These are phyloP conservation scores for Brienomyrus longianalis DNA, from an alignment of 2,113 vertebrate genomes.

Conservation along the genomic window DNA sequence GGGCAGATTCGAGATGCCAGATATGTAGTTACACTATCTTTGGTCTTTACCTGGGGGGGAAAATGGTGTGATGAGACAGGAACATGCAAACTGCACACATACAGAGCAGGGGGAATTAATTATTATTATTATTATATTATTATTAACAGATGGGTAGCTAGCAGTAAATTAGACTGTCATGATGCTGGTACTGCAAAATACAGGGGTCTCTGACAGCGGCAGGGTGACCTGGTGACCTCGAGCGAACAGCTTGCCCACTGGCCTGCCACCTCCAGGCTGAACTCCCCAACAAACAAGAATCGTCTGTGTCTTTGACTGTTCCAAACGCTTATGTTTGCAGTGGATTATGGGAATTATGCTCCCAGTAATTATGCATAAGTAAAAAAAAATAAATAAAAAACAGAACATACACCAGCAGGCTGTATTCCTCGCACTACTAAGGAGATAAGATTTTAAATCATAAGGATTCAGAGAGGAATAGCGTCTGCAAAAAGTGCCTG, in stretches of 20 bases:
- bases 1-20: neutral
- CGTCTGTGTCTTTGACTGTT: neutral
- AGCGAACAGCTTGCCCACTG: neutral
- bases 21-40: neutral
- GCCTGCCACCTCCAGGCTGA: neutral
- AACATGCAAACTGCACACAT: neutral
- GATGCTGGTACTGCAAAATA: neutral
- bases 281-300: neutral
- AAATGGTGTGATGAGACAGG: neutral
- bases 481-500: neutral
- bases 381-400: neutral
- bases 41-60: neutral
- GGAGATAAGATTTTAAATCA: conserved; percentile 4
- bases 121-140: neutral
- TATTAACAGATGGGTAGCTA: neutral
- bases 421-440: neutral
- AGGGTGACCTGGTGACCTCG: neutral
- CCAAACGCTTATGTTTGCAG: neutral
- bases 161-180: neutral
- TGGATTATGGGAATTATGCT: neutral
- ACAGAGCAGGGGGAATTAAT: neutral
- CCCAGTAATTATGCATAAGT: neutral
- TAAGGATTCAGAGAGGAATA: neutral
- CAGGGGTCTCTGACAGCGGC: neutral
- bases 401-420: neutral